A percentile compares a stretch with the other conserved stretches of the same genome.
Evolutionary conservation across 2,113 vertebrate genomes (phyloP).

Genomic region (Clarias macrocephalus): DNA sequence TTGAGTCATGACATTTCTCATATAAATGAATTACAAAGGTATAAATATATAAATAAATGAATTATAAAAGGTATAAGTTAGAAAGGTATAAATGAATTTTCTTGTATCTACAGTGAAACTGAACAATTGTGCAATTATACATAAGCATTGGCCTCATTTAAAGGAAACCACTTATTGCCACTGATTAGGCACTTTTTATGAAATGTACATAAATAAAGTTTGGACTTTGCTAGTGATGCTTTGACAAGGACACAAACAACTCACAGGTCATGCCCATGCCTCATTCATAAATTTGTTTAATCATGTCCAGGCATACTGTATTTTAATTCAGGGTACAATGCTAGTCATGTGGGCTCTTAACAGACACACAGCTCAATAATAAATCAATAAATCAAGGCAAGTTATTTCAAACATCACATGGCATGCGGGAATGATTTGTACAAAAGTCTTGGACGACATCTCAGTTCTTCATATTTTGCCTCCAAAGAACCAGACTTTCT

Average conservation of each 20-base stretch:
- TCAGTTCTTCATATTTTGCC: no score
- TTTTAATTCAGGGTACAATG: conserved; percentile 51
- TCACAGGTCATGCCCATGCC: not conserved
- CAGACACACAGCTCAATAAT: conserved; percentile 49
- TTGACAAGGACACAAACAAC: not conserved
- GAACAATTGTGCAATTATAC: not conserved
- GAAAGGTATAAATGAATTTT: not conserved
- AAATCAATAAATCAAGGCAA: conserved; percentile 13
- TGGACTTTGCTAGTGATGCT: not conserved
- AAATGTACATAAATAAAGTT: not conserved
- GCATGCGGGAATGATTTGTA: not conserved
- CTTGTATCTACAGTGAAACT: not conserved
- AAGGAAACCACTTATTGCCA: not conserved
- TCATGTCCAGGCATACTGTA: conserved; percentile 33
- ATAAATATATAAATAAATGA: not conserved
- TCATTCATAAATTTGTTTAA: conserved; percentile 17
- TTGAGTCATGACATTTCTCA: no score
- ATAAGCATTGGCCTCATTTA: no score
- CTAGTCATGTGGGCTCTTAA: conserved; percentile 57
- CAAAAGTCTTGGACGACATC: no score
- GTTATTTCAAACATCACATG: not conserved
- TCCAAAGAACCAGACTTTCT: no score
- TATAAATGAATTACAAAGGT: no score
- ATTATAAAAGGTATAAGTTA: no score
- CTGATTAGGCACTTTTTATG: not conserved